Conservation (phyloP, 2,113 vertebrate genomes). For the Columba livia region DNA sequence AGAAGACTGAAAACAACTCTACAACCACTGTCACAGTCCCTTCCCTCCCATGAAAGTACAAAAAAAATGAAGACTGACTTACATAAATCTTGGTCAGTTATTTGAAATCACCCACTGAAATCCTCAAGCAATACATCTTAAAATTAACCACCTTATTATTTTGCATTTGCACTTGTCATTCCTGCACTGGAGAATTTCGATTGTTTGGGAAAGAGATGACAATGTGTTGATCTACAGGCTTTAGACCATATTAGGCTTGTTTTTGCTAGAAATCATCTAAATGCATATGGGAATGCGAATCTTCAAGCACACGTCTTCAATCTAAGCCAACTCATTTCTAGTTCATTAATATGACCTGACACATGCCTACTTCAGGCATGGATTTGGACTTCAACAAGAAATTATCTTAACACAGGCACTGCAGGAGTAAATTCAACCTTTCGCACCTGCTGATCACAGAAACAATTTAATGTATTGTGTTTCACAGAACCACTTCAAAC, state of each 20-base stretch:
- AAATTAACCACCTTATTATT: not conserved
- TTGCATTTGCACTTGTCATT: not conserved
- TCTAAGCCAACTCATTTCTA: not conserved
- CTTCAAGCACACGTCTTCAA: not conserved
- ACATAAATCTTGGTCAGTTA: not conserved
- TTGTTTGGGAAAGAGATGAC: not conserved
- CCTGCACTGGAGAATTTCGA: not conserved
- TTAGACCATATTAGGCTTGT: accelerated
- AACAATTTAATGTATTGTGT: not conserved
- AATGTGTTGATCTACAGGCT: accelerated
- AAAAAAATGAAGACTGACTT: not conserved
- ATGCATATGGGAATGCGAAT: accelerated
- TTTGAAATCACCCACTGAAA: not conserved
- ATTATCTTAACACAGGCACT: not conserved
- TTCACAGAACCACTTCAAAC: not conserved
- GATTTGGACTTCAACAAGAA: not conserved
- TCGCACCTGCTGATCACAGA: not conserved
- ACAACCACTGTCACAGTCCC: not conserved
- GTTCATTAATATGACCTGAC: not conserved
- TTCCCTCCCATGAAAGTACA: not conserved
- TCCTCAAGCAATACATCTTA: not conserved
- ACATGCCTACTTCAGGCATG: not conserved
- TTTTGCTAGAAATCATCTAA: not conserved
- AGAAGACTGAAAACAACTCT: not conserved
- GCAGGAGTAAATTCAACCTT: not conserved